Percentiles rank a stretch among this genome's conserved stretches.
Evolutionary conservation across 2,113 vertebrate genomes (phyloP).

Genomic region (Pluvialis apricaria): DNA sequence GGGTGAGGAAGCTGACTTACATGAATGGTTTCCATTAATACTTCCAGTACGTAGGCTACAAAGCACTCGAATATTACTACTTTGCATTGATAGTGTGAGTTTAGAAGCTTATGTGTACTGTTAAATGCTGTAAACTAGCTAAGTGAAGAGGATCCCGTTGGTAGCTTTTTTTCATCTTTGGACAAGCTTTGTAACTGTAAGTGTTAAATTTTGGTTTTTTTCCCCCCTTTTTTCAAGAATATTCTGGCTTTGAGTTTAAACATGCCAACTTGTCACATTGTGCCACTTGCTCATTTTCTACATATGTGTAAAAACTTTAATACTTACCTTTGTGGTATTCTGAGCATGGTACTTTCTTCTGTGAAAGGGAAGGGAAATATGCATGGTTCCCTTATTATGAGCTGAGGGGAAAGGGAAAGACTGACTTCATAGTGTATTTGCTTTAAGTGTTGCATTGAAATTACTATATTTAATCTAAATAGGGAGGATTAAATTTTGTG

Average conservation of each 20-base stretch:
- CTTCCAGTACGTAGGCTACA: background rate
- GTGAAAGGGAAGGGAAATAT: background rate
- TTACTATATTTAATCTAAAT: background rate
- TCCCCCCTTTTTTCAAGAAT: rapidly evolving
- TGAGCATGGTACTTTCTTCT: background rate
- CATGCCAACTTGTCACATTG: background rate
- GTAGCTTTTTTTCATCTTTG: background rate
- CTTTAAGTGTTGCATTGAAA: background rate
- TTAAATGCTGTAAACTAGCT: background rate
- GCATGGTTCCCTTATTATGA: background rate
- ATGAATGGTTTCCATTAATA: background rate
- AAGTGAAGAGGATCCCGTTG: background rate
- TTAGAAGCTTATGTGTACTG: background rate
- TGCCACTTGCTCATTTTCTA: background rate
- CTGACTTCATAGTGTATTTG: background rate
- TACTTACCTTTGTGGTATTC: background rate
- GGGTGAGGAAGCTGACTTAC: background rate
- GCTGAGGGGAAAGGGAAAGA: background rate
- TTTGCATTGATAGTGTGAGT: background rate
- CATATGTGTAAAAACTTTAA: background rate
- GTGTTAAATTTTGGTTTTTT: background rate
- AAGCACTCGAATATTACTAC: background rate
- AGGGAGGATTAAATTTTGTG: background rate
- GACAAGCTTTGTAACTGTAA: background rate
- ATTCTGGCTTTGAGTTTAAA: background rate